phyloP scores from a whole-genome alignment of 2,113 vertebrate genomes.

The Odocoileus hemionus region DNA sequence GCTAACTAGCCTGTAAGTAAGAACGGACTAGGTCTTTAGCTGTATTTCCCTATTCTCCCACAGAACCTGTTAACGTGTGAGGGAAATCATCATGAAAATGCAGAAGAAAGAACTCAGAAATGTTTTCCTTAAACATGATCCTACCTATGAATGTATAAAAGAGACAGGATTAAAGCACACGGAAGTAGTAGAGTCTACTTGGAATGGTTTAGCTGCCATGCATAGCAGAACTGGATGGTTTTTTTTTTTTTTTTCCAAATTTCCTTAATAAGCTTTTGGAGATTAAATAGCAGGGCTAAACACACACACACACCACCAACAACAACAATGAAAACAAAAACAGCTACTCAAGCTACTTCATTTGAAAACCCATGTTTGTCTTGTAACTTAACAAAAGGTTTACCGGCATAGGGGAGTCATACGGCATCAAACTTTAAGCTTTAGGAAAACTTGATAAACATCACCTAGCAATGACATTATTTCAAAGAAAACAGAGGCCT shows the following conservation, averaged over 20 bases:
- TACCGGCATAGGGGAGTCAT: neutral
- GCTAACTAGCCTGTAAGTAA: neutral
- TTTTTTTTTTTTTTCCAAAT: neutral
- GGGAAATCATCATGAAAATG: slow-evolving; percentile 31
- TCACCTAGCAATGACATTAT: neutral
- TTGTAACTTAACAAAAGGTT: neutral
- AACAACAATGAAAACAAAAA: neutral
- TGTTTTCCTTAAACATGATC: neutral
- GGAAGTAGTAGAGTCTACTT: neutral
- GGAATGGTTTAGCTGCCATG: neutral
- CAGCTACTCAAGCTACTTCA: neutral
- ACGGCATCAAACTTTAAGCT: slow-evolving; percentile 25
- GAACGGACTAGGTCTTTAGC: neutral
- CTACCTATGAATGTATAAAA: neutral
- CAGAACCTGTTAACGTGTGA: neutral
- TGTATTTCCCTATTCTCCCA: neutral
- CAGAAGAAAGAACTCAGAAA: neutral
- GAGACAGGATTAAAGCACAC: neutral
- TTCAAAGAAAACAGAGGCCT: slow-evolving; percentile 45
- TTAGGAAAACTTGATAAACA: neutral
- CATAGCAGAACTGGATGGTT: neutral
- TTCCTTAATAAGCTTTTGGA: neutral
- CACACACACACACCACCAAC: neutral
- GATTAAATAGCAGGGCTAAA: neutral
- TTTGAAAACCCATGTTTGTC: neutral